Evolutionary conservation across 2,888 invertebrate species (phyloP).

Genomic region (Polydrusus cervinus): DNA sequence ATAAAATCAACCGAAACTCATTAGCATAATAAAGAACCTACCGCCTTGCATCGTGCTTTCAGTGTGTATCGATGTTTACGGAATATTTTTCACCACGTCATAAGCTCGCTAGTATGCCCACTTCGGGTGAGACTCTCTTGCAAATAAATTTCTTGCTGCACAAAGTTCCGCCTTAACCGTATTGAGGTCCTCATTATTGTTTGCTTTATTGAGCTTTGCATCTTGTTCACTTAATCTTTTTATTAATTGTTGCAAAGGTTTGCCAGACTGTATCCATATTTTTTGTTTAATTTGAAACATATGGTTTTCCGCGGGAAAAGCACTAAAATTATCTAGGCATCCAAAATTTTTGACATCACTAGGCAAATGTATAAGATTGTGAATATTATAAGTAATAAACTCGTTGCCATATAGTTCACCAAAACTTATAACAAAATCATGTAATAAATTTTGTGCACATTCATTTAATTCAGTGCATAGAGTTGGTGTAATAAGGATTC

Average conservation of each 20-base stretch:
- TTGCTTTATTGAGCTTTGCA: slow-evolving; percentile 1
- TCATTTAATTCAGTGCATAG: slow-evolving; percentile 44
- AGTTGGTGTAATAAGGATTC: slow-evolving; percentile 51
- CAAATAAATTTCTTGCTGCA: too few species aligned
- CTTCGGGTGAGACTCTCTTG: too few species aligned
- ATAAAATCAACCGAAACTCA: too few species aligned
- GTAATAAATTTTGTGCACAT: slow-evolving; percentile 55
- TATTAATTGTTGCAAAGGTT: slow-evolving; percentile 48
- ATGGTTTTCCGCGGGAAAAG: slow-evolving; percentile 55
- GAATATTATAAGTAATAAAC: slow-evolving; percentile 57
- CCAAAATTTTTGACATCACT: slow-evolving; percentile 55
- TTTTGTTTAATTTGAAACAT: slow-evolving; percentile 54
- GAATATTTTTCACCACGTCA: too few species aligned
- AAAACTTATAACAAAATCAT: slow-evolving; percentile 53
- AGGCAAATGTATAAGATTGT: slow-evolving; percentile 57
- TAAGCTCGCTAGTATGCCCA: too few species aligned
- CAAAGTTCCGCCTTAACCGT: too few species aligned
- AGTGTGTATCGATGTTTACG: too few species aligned
- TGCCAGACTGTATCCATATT: slow-evolving; percentile 51
- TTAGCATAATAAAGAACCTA: too few species aligned
- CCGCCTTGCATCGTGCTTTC: too few species aligned
- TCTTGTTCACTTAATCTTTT: slow-evolving; percentile 42
- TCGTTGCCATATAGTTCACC: slow-evolving; percentile 55
- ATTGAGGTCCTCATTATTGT: not conserved
- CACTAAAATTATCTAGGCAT: slow-evolving; percentile 57